Base-by-base conservation (phyloP, 2,888 invertebrate genomes). In the Pelosia muscerda region DNA sequence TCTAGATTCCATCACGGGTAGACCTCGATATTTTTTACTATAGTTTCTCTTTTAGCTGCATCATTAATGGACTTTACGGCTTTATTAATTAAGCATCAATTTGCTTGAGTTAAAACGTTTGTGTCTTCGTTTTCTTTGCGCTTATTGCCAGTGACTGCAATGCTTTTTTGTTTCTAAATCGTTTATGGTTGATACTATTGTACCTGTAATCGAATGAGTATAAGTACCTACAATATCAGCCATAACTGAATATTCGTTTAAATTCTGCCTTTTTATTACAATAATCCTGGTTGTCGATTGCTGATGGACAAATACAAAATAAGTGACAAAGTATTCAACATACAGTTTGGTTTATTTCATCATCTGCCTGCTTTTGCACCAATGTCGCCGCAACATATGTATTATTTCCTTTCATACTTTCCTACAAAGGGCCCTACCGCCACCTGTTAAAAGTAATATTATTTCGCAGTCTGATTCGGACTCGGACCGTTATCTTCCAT, bases 31-130 rank as follows among this genome's bases (percentile, higher is more conserved):
- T 79, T 91, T 91, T 91, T 91, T 82, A 84, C 72, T 72, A 69
- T 70, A 85, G 87, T 91, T 91, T 91, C 91, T 91, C 91, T 90
- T 90, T 88, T 88, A 88, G 77, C 77, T 78, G 66, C 81, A 72
- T 80, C 76, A 79, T 82, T 78, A 79, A 78, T 83, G 77, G 71
- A 77, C 83, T 81, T 84, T 86, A 85, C 81, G 79, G 72, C 73
- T 71, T 49, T 67, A 73, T 79, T 83, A 83, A 85, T 86, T 86
- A 83, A 68, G 75, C 76, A 62, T 69, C 38, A 77, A 79, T 84
- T 82, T 79, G 74, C 72, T 69, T 73, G 75, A 65, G 70, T 70
- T 31, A 9, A 8, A 28, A 22, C 34, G 42, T 65, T 59, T 49
- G 15, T 74, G 68, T 22, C 63, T 72, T 60, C 67, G 65, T 65